Percentiles rank a stretch among this genome's conserved stretches.
phyloP scores from a whole-genome alignment of 2,888 invertebrate genomes.

The Podotricha telesiphe region DNA sequence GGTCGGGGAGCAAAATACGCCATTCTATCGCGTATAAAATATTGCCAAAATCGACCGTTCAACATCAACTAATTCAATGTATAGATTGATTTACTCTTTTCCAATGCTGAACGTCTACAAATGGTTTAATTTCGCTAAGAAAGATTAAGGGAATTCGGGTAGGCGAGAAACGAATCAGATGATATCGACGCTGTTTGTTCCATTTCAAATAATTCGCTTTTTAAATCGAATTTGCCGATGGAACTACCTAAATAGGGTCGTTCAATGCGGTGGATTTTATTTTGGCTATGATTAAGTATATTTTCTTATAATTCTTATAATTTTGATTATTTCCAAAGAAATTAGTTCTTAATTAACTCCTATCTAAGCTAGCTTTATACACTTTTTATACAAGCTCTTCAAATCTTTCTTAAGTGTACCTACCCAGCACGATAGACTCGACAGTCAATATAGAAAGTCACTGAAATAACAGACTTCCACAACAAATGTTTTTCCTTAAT shows the following conservation, averaged over 20 bases:
- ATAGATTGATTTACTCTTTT: conserved; percentile 75
- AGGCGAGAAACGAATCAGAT: conserved; percentile 52
- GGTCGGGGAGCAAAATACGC: conserved; percentile 71
- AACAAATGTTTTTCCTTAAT: background rate
- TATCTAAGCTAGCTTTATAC: no score
- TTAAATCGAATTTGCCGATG: conserved; percentile 30
- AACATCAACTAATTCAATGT: conserved; percentile 79
- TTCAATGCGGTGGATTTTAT: no score
- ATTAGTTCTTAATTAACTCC: no score
- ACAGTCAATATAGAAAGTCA: background rate
- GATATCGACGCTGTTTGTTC: conserved; percentile 36
- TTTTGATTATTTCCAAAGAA: no score
- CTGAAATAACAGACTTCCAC: background rate
- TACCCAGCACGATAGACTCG: background rate
- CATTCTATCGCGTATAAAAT: conserved; percentile 74
- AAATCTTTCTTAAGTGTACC: background rate
- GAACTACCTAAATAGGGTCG: conserved; percentile 24
- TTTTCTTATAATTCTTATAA: no score
- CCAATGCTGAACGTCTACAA: conserved; percentile 65
- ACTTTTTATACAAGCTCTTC: no score
- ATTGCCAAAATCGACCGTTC: conserved; percentile 75
- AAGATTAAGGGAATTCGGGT: conserved; percentile 60
- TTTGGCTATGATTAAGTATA: no score
- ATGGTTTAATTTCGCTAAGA: conserved; percentile 71
- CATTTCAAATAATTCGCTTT: conserved; percentile 34